phyloP scores from a whole-genome alignment of 2,888 invertebrate species.

The Lordiphosa andalusiaca region DNA sequence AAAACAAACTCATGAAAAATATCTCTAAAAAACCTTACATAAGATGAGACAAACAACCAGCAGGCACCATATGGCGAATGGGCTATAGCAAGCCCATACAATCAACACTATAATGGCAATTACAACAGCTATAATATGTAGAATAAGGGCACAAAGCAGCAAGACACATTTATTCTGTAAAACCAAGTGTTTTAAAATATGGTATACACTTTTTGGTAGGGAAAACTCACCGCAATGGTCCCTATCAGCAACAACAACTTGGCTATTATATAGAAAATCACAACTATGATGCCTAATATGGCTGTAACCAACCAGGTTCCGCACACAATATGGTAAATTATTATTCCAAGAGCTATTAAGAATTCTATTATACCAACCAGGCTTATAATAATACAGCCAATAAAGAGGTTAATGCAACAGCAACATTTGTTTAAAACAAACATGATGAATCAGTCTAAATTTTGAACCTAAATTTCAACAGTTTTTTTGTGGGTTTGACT shows the following conservation, averaged over 20 bases:
- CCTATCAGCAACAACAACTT: slow-evolving; percentile 26
- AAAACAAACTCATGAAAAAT: background rate
- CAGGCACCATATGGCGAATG: background rate
- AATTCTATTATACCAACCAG: too few species aligned
- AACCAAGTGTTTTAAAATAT: background rate
- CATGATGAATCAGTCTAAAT: too few species aligned
- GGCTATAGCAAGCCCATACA: background rate
- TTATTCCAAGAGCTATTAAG: too few species aligned
- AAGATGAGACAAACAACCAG: background rate
- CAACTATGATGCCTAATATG: slow-evolving; percentile 3
- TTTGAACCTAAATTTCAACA: too few species aligned
- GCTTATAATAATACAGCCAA: too few species aligned
- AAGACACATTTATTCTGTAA: slow-evolving; percentile 11
- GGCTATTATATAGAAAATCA: slow-evolving; percentile 4
- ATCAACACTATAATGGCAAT: background rate
- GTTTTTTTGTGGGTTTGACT: background rate
- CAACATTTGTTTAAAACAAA: too few species aligned
- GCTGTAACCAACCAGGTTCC: too few species aligned
- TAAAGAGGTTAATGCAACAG: too few species aligned
- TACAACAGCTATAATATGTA: background rate
- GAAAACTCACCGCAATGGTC: slow-evolving; percentile 37
- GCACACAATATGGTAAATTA: too few species aligned
- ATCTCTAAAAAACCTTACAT: background rate
- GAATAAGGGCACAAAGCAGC: slow-evolving; percentile 7
- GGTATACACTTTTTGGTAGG: too few species aligned